phyloP scores from a whole-genome alignment of 2,113 vertebrate species.

The Thryonomys swinderianus region DNA sequence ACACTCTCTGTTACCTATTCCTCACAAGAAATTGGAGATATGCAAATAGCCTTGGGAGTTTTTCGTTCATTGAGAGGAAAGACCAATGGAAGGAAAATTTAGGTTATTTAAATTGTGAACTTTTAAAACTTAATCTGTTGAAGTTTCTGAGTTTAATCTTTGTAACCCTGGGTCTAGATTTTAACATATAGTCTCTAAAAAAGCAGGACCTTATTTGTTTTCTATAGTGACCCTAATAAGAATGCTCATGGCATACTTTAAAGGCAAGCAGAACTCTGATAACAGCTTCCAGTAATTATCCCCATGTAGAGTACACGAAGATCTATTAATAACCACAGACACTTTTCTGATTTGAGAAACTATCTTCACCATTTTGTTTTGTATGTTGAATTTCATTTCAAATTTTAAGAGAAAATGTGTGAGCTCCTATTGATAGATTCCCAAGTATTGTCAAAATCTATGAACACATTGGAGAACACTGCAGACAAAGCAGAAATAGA shows the following conservation, averaged over 20 bases:
- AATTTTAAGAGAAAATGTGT: slow-evolving; percentile 49
- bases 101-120: slow-evolving; percentile 1
- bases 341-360: slow-evolving; percentile 25
- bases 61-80: slow-evolving; percentile 4
- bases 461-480: background rate
- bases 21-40: background rate
- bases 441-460: background rate
- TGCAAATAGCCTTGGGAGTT: background rate
- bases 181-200: slow-evolving; percentile 11
- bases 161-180: background rate
- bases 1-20: background rate
- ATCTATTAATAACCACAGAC: background rate
- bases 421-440: background rate
- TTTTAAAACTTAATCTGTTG: background rate
- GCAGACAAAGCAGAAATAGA: slow-evolving; percentile 22
- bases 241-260: background rate
- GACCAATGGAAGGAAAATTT: background rate
- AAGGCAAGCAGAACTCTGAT: background rate
- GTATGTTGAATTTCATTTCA: slow-evolving; percentile 48
- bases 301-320: background rate
- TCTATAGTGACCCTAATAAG: background rate
- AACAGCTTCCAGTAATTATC: background rate
- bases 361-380: slow-evolving; percentile 38
- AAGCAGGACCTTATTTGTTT: background rate
- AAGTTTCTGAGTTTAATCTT: background rate